Conservation (phyloP, 2,797 vertebrate genomes). For the Coregonus ussuriensis region DNA sequence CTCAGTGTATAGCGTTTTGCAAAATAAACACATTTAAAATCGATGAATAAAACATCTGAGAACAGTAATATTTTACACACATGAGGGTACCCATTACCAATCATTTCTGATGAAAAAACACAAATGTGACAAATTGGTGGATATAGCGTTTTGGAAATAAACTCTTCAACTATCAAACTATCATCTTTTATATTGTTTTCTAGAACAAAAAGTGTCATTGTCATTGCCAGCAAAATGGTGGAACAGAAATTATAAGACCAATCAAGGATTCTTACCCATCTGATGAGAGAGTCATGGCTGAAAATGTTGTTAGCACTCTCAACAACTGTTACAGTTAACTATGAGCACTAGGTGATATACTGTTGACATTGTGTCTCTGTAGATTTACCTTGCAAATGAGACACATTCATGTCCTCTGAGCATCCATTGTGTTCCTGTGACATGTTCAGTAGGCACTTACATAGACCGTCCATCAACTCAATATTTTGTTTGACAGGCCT, state of each 20-base stretch:
- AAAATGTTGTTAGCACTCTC: no score
- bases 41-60: constrained; percentile 42
- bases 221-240: background rate
- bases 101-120: no score
- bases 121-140: no score
- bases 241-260: background rate
- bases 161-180: background rate
- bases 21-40: no score
- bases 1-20: no score
- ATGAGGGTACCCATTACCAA: constrained; percentile 4
- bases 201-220: background rate
- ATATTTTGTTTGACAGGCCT: no score
- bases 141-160: no score
- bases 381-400: constrained; percentile 56
- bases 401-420: no score
- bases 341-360: background rate
- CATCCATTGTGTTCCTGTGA: no score
- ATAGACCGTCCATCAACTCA: no score
- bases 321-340: background rate
- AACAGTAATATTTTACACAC: constrained; percentile 56
- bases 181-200: background rate
- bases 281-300: background rate
- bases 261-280: constrained; percentile 6
- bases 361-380: background rate
- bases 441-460: no score